Percentiles rank a stretch among this genome's conserved stretches.
Evolutionary conservation across 2,888 invertebrate species (phyloP).

Genomic region (Podotricha telesiphe): DNA sequence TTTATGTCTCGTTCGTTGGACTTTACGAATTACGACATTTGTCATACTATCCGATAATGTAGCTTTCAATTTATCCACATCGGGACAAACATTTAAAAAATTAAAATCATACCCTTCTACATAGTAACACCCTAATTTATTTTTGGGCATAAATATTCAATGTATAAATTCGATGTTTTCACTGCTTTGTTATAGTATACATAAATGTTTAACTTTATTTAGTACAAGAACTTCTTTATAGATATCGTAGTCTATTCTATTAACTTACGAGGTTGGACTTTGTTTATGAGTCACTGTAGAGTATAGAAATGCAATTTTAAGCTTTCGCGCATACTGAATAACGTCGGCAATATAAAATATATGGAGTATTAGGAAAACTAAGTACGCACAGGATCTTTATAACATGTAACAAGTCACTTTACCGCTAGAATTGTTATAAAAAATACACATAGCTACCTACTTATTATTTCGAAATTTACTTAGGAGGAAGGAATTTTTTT

Average conservation of each 20-base stretch:
- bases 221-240: constrained; percentile 8
- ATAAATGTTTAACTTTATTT: neutral
- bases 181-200: no score
- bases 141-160: no score
- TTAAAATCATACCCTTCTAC: no score
- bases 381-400: constrained; percentile 7
- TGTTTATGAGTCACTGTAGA: constrained; percentile 12
- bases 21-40: no score
- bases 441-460: no score
- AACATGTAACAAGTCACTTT: neutral
- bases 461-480: neutral
- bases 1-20: no score
- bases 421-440: neutral
- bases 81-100: no score
- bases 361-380: neutral
- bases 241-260: constrained; percentile 10
- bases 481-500: no score
- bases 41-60: no score
- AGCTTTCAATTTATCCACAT: no score
- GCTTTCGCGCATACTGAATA: neutral
- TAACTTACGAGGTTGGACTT: constrained; percentile 12
- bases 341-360: neutral
- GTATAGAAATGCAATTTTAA: constrained; percentile 3
- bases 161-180: no score
- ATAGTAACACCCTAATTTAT: no score